Conservation (phyloP, 2,113 vertebrate genomes). For the Xenus cinereus region DNA sequence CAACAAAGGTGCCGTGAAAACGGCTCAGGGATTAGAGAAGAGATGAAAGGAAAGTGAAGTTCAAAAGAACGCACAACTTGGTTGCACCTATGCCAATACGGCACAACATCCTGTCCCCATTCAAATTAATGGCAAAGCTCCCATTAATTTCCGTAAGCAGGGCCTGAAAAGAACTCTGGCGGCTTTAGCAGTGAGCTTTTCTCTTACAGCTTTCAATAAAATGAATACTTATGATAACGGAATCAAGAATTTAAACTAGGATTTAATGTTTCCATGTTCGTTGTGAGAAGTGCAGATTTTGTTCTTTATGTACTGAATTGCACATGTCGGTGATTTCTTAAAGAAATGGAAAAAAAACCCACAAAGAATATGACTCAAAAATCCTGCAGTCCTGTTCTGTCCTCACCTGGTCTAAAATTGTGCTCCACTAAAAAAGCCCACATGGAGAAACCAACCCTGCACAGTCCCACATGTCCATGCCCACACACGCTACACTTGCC, state of each 20-base stretch:
- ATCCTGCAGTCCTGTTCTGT: neutral
- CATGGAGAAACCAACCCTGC: neutral
- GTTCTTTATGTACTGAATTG: neutral
- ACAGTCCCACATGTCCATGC: neutral
- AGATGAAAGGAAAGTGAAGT: conserved; percentile 17
- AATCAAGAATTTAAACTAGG: neutral
- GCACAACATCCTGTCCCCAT: conserved; percentile 49
- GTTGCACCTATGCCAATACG: conserved; percentile 40
- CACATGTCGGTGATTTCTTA: neutral
- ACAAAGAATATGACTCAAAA: neutral
- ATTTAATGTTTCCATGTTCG: neutral
- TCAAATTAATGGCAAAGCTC: conserved; percentile 54
- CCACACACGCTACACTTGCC: neutral
- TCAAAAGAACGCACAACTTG: neutral
- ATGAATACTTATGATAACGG: neutral
- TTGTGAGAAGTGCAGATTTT: neutral
- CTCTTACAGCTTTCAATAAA: neutral
- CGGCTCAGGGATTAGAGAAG: neutral
- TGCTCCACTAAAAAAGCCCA: neutral
- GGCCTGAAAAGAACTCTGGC: neutral
- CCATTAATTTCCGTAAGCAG: conserved; percentile 43
- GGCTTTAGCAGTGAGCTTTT: neutral
- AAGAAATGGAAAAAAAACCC: neutral
- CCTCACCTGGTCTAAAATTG: neutral
- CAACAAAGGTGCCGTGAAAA: neutral